phyloP scores from a whole-genome alignment of 1,140 invertebrate species.

The Achatina immaculata region DNA sequence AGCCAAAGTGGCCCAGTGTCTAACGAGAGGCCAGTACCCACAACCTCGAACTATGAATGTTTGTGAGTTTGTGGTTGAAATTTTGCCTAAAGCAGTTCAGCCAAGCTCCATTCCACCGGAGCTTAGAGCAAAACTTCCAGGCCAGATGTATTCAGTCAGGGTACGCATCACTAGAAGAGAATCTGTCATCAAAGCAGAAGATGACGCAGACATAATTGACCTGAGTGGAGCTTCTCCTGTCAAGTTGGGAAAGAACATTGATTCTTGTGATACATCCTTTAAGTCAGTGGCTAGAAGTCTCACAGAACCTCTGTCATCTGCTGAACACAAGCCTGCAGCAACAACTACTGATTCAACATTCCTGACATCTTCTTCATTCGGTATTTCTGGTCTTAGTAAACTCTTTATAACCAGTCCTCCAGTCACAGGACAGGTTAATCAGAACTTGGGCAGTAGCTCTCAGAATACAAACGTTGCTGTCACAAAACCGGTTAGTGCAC shows the following conservation, averaged over 20 bases:
- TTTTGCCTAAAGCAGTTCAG: slow-evolving; percentile 58
- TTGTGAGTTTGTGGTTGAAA: slow-evolving; percentile 55
- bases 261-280: not conserved
- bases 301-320: not conserved
- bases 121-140: slow-evolving; percentile 57
- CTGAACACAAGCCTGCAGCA: not conserved
- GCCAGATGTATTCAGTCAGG: slow-evolving; percentile 59
- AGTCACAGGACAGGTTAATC: slow-evolving; percentile 3
- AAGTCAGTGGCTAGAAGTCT: not conserved
- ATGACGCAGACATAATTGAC: slow-evolving; percentile 12
- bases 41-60: slow-evolving; percentile 48
- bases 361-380: slow-evolving; percentile 15
- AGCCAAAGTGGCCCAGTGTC: slow-evolving; percentile 53
- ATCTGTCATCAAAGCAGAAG: not conserved
- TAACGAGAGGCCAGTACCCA: slow-evolving; percentile 47
- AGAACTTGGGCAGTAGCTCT: not conserved
- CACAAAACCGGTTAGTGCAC: slow-evolving; percentile 8
- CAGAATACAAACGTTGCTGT: not conserved
- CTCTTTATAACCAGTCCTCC: slow-evolving; percentile 8
- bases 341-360: not conserved
- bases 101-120: slow-evolving; percentile 63
- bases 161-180: slow-evolving; percentile 45
- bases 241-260: not conserved
- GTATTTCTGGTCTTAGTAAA: slow-evolving; percentile 34
- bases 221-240: slow-evolving; percentile 26